These are phyloP conservation scores for Pipistrellus nathusii DNA, from an alignment of 2,797 vertebrate genomes.

Conservation along the genomic window DNA sequence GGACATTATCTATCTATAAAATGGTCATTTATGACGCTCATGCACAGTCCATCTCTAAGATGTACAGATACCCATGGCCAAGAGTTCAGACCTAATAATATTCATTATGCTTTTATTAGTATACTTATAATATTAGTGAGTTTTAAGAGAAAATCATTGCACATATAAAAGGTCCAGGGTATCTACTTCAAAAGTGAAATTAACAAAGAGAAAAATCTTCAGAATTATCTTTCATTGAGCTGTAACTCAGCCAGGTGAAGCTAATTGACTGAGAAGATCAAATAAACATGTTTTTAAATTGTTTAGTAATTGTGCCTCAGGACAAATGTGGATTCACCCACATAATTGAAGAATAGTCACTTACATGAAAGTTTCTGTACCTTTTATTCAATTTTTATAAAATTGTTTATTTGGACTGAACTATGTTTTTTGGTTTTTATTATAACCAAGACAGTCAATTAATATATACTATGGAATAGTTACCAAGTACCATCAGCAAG, in stretches of 20 bases:
- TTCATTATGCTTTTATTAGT: conserved; percentile 81
- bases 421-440: conserved; percentile 3
- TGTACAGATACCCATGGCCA: conserved; percentile 79
- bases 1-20: conserved; percentile 91
- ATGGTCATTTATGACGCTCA: conserved; percentile 88
- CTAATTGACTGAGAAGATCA: conserved; percentile 7
- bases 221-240: conserved; percentile 21
- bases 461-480: neutral
- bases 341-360: neutral
- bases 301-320: neutral
- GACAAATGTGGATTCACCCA: neutral
- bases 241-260: neutral
- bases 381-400: conserved; percentile 30
- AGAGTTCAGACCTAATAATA: conserved; percentile 82
- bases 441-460: neutral
- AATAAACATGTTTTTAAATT: conserved; percentile 45
- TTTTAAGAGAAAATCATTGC: conserved; percentile 70
- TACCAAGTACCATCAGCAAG: neutral
- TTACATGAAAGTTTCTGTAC: neutral
- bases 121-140: conserved; percentile 73
- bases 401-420: neutral
- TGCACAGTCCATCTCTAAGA: conserved; percentile 82
- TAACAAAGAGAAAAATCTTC: conserved; percentile 65
- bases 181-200: conserved; percentile 64
- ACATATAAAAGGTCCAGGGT: conserved; percentile 46